These are phyloP conservation scores for Oxystoma pomonae DNA, from an alignment of 2,888 invertebrate species.

Conservation along the genomic window DNA sequence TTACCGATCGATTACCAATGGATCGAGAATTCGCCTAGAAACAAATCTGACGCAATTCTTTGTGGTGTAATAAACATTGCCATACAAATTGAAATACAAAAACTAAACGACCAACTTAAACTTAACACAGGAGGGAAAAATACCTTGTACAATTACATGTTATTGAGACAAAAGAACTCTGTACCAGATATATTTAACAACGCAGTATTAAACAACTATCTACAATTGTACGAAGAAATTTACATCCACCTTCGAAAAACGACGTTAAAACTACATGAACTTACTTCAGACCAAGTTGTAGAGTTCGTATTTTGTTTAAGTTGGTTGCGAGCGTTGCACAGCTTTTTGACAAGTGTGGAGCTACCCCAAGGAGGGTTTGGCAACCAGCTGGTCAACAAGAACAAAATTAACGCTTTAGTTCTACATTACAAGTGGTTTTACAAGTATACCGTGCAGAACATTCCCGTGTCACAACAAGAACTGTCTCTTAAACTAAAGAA, in stretches of 20 bases:
- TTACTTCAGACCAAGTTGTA: neutral
- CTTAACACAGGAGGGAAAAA: constrained; percentile 32
- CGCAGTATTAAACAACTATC: constrained; percentile 54
- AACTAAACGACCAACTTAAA: constrained; percentile 18
- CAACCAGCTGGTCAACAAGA: constrained; percentile 3
- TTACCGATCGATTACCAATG: constrained; percentile 3
- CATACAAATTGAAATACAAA: constrained; percentile 23
- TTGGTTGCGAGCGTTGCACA: constrained; percentile 22
- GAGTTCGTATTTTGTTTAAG: constrained; percentile 7
- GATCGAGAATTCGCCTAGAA: neutral
- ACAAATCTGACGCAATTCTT: constrained; percentile 4
- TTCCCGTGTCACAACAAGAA: constrained; percentile 9
- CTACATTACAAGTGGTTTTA: constrained; percentile 72
- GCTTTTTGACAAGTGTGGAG: constrained; percentile 16
- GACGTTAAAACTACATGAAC: neutral
- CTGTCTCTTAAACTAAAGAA: constrained; percentile 22
- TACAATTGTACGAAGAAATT: constrained; percentile 48
- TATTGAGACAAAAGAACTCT: constrained; percentile 42
- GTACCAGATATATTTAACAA: constrained; percentile 51
- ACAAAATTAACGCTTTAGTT: constrained; percentile 43
- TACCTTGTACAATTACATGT: constrained; percentile 50
- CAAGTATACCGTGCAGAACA: constrained; percentile 55
- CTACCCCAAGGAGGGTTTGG: constrained; percentile 8
- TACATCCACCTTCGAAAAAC: constrained; percentile 46
- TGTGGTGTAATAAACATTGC: constrained; percentile 26